Base-by-base conservation (phyloP, 1,140 invertebrate genomes). In the Ephestia elutella region DNA sequence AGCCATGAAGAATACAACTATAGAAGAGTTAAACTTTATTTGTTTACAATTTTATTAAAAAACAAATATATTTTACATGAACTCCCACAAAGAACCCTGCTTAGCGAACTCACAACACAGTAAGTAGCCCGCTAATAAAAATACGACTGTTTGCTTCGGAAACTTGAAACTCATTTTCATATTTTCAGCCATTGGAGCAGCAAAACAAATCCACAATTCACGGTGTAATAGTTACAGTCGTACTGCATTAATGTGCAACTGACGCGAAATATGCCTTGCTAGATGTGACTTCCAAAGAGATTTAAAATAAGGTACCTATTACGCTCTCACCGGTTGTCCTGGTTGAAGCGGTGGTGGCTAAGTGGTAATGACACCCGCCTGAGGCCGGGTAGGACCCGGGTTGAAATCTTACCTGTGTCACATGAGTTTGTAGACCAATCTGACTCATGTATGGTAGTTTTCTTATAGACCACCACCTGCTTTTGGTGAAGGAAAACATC, bases 181-280 rank as follows among this genome's bases (percentile, higher is more conserved):
- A 82, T 76, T 78, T 75, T 66, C 68, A 69, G 65, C 68, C 66
- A 72, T 78, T 70, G 74, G 75, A 68, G 55, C 66, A 62, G 70
- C 73, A 82, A 82, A 82, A 82, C 79, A 81, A 75, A 79, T 78
- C 78, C 73, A 81, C 78, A 81, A 81, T 76, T 82, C 76, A 82
- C 71, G 20, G 56, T 65, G 71, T 80, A 81, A 80, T 80, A 82
- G 75, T 80, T 74, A 70, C 70, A 75, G 67, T 67, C 69, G 77
- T 71, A 75, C 65, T 78, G 80, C 75, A 82, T 82, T 82, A 82
- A 82, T 78, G 73, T 72, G 54, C 63, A 64, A n/a, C n/a, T 8
- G 54, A 53, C 10, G 58, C 18, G 0, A 13, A 66, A 69, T 57
- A 5, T 56, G 51, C 13, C 9, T n/a, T 21, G 21, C 73, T 79